Evolutionary conservation across 2,888 invertebrate species (phyloP), one percentile per base, ranked within the genome.

Genomic region (Heliconius charithonia): DNA sequence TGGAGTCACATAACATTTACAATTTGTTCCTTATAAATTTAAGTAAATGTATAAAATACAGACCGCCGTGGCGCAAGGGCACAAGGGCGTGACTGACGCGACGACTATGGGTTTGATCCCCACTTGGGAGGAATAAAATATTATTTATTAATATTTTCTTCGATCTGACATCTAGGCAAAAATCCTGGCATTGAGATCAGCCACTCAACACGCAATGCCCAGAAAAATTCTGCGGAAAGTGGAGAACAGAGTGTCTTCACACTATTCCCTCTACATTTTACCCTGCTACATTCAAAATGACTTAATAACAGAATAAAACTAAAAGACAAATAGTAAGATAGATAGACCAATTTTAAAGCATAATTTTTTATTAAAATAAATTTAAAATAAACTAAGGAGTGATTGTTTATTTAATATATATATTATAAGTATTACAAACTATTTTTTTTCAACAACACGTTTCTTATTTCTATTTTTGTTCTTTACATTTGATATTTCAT

Each of bases 401-500:
- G 22, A 66, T 66, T 66, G 29, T 71, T 71, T 71, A 71, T 73
- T 37, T 19, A 13, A 16, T 59, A 59, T 73, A 37, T n/a, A n/a
- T 62, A 62, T 73, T 37, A 71, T 10, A 41, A 62, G 25, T n/a
- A 75, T 27, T 59, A 75, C 25, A 72, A 62, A 79, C 29, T 72
- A 32, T 3, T 3, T 56, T 41, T 12, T 67, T 82, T 83, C 86
- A 29, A 83, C 76, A 80, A 85, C 84, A 84, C 91, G 95, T 85
- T 96, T 97, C 88, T 96, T 97, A 88, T 96, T 96, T 82, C 97
- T 96, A 92, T 97, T 98, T 84, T 97, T 96, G 91, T 98, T 98
- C 90, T 98, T 98, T 76, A 98, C 98, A 95, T 98, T 98, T 16
- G 97, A 95, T 51, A 97, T 96, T 95, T 98, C 98, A 90, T 98